A percentile compares a stretch with the other conserved stretches of the same genome.
Evolutionary conservation across 2,797 vertebrate genomes (phyloP).

Genomic region (Scolopax rusticola): DNA sequence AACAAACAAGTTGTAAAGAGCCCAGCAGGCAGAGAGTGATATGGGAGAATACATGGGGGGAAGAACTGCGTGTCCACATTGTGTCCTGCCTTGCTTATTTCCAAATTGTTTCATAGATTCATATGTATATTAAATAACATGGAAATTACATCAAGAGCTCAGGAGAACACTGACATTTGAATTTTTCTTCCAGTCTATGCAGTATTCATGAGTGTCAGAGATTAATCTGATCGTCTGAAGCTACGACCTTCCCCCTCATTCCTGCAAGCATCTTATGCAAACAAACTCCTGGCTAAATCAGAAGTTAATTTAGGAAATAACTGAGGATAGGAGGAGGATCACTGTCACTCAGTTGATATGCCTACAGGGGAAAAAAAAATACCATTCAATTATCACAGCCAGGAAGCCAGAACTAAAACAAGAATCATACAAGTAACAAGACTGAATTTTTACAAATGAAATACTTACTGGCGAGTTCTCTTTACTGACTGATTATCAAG

Average conservation of each 20-base stretch:
- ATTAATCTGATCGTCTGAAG: not conserved
- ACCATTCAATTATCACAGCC: not conserved
- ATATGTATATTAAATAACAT: not conserved
- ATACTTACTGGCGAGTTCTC: slow-evolving; percentile 88
- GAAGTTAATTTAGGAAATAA: not conserved
- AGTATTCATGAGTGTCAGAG: not conserved
- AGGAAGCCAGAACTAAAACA: not conserved
- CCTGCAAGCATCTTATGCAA: not conserved
- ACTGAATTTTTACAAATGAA: not conserved
- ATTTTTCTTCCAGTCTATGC: not conserved
- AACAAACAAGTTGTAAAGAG: not conserved
- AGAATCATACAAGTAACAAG: not conserved
- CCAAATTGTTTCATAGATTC: not conserved
- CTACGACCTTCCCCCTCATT: not conserved
- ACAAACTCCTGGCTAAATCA: not conserved
- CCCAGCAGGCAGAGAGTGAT: not conserved
- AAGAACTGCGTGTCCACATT: not conserved
- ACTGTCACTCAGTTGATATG: not conserved
- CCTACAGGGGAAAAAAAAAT: not conserved
- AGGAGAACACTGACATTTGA: not conserved
- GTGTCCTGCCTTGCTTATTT: not conserved
- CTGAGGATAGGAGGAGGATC: not conserved
- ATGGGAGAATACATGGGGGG: not conserved
- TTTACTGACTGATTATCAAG: slow-evolving; percentile 76
- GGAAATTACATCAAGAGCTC: not conserved